Conservation (phyloP, 1,140 invertebrate genomes). For the Mycetomoellerius zeteki region DNA sequence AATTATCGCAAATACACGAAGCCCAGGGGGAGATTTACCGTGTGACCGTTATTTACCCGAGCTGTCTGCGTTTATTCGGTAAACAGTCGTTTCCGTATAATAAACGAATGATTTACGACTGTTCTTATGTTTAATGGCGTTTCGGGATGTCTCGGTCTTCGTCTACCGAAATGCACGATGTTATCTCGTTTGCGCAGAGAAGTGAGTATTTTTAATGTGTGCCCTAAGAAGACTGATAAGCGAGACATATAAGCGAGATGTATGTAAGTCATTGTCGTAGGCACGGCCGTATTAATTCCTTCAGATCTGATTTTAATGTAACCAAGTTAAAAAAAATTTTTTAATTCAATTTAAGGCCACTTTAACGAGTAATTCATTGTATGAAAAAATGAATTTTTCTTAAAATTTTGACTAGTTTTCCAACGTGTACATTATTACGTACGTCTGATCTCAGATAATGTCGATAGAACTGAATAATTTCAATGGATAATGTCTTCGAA, state of each 20-base stretch:
- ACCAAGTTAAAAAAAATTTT: too few relatives aligned
- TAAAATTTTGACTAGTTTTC: too few relatives aligned
- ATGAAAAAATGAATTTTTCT: too few relatives aligned
- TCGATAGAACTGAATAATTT: too few relatives aligned
- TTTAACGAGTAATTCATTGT: too few relatives aligned
- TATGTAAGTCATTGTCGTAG: conserved; percentile 30
- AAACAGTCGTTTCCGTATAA: conserved; percentile 47
- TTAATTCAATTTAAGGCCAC: too few relatives aligned
- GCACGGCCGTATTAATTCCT: not conserved
- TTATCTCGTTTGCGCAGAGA: conserved; percentile 1
- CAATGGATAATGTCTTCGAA: too few relatives aligned
- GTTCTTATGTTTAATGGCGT: conserved; percentile 15
- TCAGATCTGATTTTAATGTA: too few relatives aligned
- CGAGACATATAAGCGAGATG: conserved; percentile 4
- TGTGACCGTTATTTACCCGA: conserved; percentile 31
- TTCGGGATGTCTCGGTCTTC: not conserved
- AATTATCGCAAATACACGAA: conserved; percentile 50
- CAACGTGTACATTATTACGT: too few relatives aligned
- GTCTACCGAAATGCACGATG: not conserved
- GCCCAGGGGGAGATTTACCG: conserved; percentile 32
- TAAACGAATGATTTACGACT: conserved; percentile 23
- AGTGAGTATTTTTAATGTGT: not conserved
- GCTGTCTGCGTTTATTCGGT: conserved; percentile 45
- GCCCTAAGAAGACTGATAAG: too few relatives aligned
- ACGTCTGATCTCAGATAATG: too few relatives aligned